Base-by-base conservation (phyloP, 2,888 invertebrate species). In the Andrena bicolor region DNA sequence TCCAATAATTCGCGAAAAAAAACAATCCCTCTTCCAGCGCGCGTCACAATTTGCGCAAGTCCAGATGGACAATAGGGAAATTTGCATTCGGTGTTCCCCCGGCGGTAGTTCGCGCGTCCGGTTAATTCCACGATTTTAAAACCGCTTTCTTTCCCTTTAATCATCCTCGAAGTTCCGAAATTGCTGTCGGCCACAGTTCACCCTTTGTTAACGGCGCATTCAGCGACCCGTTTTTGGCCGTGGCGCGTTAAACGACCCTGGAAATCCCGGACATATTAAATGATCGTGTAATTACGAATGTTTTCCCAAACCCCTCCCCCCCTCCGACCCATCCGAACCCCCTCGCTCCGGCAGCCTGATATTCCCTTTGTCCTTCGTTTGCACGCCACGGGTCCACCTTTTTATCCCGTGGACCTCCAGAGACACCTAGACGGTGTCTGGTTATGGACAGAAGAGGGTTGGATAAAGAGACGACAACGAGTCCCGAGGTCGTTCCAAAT, bases 401-500 rank as follows among this genome's bases (percentile, higher is more conserved):
- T 84, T 61, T 73, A 78, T 73, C 56, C 56, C 3, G 13, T 69
- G 66, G 41, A 32, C 68, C 56, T 56, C 56, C 56, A 13, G 53
- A 70, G 77, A 56, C 76, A 77, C 75, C 81, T 75, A 41, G 73
- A 7, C 68, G 66, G 70, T 70, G 77, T 81, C 75, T 58, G 80
- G 60, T 66, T 69, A 69, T 30, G 72, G 69, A 79, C 76, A 68
- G 16, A 51, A 53, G 66, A 64, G 78, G 76, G n/a, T 30, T 56
- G 65, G 84, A 88, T 88, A 86, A 85, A 88, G 87, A 86, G 84
- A 80, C 76, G 85, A 80, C 86, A 77, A 78, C 84, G 78, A 76
- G 76, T 80, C 78, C 77, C 80, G 79, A 83, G 92, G 90, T 91
- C 91, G 89, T 88, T 87, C 86, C 88, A 86, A 86, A 92, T 90